Evolutionary conservation across 2,113 vertebrate genomes (phyloP).

Genomic region (Cryptoleucopteryx plumbea): DNA sequence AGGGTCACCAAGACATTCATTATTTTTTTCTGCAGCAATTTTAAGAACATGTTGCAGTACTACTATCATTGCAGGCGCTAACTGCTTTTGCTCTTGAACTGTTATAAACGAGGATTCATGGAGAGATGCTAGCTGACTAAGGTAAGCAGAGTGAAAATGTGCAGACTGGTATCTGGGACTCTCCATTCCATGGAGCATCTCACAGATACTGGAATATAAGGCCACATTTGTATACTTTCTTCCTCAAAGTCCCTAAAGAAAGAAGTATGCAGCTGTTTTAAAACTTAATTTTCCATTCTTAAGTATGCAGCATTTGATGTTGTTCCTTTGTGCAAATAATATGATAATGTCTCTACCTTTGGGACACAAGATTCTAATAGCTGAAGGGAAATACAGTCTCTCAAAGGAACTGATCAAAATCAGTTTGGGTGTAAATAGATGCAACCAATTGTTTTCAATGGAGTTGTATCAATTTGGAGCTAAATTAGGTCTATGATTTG

Average conservation of each 20-base stretch:
- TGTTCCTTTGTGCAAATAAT: conserved; percentile 55
- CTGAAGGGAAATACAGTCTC: conserved; percentile 30
- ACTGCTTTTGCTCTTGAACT: background rate
- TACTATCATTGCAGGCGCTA: background rate
- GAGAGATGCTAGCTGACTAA: background rate
- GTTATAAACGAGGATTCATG: background rate
- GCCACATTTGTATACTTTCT: background rate
- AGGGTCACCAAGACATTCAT: background rate
- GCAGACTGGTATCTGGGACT: background rate
- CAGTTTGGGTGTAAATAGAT: background rate
- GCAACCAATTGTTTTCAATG: background rate
- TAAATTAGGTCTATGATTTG: background rate
- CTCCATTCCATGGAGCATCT: background rate
- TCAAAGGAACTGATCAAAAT: conserved; percentile 1
- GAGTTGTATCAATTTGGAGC: background rate
- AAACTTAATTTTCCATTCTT: conserved; percentile 30
- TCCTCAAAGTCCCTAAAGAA: conserved; percentile 10
- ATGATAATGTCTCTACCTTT: conserved; percentile 41
- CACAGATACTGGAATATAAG: background rate
- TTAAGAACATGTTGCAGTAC: background rate
- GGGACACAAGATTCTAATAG: conserved; percentile 28
- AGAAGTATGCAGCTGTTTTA: background rate
- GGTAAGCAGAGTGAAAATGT: background rate
- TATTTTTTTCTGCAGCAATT: background rate
- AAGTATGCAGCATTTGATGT: conserved; percentile 52